A percentile compares a stretch with the other conserved stretches of the same genome.
Evolutionary conservation across 2,888 invertebrate species (phyloP).

Genomic region (Pterobdella sp.): DNA sequence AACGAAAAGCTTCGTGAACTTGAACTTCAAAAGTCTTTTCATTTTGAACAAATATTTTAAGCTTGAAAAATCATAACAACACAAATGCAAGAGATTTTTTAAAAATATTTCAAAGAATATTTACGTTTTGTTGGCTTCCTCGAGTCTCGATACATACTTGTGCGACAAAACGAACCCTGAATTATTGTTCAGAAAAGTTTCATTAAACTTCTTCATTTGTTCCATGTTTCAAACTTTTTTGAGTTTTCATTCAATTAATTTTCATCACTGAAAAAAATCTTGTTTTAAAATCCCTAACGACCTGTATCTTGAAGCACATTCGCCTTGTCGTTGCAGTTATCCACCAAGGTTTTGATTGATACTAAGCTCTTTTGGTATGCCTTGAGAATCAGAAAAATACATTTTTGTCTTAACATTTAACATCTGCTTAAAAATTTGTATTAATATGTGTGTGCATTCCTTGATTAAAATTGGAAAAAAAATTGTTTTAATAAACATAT

Average conservation of each 20-base stretch:
- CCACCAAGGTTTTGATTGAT: slow-evolving; percentile 9
- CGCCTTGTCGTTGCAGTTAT: slow-evolving; percentile 28
- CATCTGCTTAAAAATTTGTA: too few relatives aligned
- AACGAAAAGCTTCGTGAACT: too few relatives aligned
- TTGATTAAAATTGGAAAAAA: too few relatives aligned
- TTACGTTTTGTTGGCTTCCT: slow-evolving; percentile 28
- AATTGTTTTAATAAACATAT: too few relatives aligned
- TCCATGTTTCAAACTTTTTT: neutral
- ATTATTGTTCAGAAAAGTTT: neutral
- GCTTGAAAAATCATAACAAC: too few relatives aligned
- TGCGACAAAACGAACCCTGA: slow-evolving; percentile 29
- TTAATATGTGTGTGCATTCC: too few relatives aligned
- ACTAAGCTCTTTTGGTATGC: slow-evolving; percentile 10
- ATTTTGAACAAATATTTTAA: too few relatives aligned
- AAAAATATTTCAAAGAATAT: neutral
- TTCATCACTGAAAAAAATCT: too few relatives aligned
- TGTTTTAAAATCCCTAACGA: neutral
- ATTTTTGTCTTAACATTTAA: too few relatives aligned
- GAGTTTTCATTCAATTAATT: too few relatives aligned
- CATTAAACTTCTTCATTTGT: neutral
- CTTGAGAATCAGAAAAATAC: neutral
- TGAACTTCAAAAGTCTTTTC: too few relatives aligned
- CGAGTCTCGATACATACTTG: slow-evolving; percentile 28
- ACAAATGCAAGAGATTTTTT: too few relatives aligned
- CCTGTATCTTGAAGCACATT: slow-evolving; percentile 27